Evolutionary conservation across 2,888 invertebrate genomes (phyloP), one percentile per base, ranked within the genome.

Genomic region (Orthosia gothica): DNA sequence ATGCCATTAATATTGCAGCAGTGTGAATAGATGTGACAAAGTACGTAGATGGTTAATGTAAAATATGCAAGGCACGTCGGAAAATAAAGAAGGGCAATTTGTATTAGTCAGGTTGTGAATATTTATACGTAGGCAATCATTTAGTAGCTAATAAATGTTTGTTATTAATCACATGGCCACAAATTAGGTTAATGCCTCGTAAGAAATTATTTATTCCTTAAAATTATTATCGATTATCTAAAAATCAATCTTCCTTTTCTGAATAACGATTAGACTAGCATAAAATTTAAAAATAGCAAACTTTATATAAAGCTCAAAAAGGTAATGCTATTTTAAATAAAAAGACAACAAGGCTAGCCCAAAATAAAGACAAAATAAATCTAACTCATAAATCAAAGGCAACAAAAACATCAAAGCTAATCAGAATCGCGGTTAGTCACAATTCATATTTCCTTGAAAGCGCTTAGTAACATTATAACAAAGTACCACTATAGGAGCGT

Each of bases 371-470:
- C 20, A 59, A 45, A 81, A 84, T 58, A 74, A 71, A 61, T 50
- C 58, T 54, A 64, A 74, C 32, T 70, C 82, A 72, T 81, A 81
- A 74, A 85, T 87, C 85, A 87, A 73, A 84, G n/a, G 47, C 26
- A 78, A 87, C 72, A 82, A 87, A 82, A 87, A 80, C 71, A 73
- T 77, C 67, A 83, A 76, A 82, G 15, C 76, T 79, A 86, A 87
- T 85, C 85, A 83, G 68, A 87, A 77, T 76, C 78, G 75, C 66
- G 63, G 71, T 74, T 73, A 74, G 81, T 83, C 76, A 85, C 81
- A 82, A 79, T 75, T 78, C 76, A 83, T 85, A 85, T 87, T 86
- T 86, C 78, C 85, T 86, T 85, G 83, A 83, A 86, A 85, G 85
- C 67, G 79, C 85, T 85, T 85, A 83, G 74, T 63, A 70, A 81